Percentiles rank a stretch among this genome's conserved stretches.
Conservation (phyloP, 2,888 invertebrate species). For the Prostheceraeus crozeri region DNA sequence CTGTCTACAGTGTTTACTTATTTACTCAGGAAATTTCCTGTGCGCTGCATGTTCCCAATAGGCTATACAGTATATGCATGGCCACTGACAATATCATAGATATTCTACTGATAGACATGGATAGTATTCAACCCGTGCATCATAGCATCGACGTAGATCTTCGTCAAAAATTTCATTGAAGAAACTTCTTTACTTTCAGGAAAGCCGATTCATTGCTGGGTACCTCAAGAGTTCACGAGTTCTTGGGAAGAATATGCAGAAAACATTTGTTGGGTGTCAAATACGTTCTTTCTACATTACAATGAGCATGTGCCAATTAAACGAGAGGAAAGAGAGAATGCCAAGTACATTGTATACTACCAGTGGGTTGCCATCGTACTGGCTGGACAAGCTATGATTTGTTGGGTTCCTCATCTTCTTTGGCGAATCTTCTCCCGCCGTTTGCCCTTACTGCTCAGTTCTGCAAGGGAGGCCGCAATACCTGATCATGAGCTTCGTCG, state of each 20-base stretch:
- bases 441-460: constrained; percentile 36
- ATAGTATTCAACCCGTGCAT: too few species aligned
- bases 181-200: constrained; percentile 19
- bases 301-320: constrained; percentile 30
- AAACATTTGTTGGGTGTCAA: constrained; percentile 60
- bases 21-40: too few species aligned
- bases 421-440: constrained; percentile 37
- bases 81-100: too few species aligned
- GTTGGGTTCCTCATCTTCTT: constrained; percentile 37
- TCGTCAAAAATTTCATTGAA: neutral
- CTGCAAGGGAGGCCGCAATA: constrained; percentile 34
- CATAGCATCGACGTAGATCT: too few species aligned
- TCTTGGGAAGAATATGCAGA: constrained; percentile 60
- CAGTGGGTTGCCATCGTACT: constrained; percentile 39
- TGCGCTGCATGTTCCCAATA: too few species aligned
- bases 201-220: constrained; percentile 55
- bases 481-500: constrained; percentile 35
- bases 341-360: constrained; percentile 34
- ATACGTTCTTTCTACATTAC: constrained; percentile 51
- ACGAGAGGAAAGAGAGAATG: constrained; percentile 28
- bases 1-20: too few species aligned
- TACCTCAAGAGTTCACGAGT: constrained; percentile 58
- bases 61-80: too few species aligned
- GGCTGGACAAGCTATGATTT: constrained; percentile 36
- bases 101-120: too few species aligned